These are phyloP conservation scores for Pachypanchax playfairii DNA, from an alignment of 2,113 vertebrate genomes.

Conservation along the genomic window DNA sequence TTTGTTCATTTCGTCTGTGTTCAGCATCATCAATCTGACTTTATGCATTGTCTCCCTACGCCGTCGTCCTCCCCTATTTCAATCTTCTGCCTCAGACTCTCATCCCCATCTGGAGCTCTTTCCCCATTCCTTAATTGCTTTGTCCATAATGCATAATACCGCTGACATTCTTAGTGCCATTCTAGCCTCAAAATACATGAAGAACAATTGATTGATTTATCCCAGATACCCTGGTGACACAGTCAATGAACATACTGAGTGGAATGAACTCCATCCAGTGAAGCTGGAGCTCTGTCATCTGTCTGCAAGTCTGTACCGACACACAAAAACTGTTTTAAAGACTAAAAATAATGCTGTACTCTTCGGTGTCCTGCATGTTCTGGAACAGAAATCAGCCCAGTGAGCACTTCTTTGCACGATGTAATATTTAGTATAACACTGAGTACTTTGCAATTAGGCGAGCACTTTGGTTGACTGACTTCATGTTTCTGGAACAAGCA, in stretches of 20 bases:
- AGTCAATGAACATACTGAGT: slow-evolving; percentile 48
- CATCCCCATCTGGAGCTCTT: slow-evolving; percentile 20
- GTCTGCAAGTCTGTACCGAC: not conserved
- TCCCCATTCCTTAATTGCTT: slow-evolving; percentile 57
- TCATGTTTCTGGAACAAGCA: slow-evolving; percentile 9
- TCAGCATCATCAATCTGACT: slow-evolving; percentile 48
- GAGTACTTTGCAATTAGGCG: slow-evolving; percentile 24
- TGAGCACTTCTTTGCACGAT: slow-evolving; percentile 30
- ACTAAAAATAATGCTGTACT: slow-evolving; percentile 53
- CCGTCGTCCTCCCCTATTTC: slow-evolving; percentile 28
- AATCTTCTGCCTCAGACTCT: slow-evolving; percentile 36
- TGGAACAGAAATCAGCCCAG: slow-evolving; percentile 41
- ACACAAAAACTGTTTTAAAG: slow-evolving; percentile 36
- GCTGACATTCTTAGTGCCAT: slow-evolving; percentile 36
- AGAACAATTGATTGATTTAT: slow-evolving; percentile 56
- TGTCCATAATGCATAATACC: slow-evolving; percentile 60
- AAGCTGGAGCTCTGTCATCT: slow-evolving; percentile 6
- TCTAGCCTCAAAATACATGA: slow-evolving; percentile 40
- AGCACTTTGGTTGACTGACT: slow-evolving; percentile 13
- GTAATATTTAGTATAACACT: slow-evolving; percentile 33
- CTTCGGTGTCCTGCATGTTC: slow-evolving; percentile 36
- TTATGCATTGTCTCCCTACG: slow-evolving; percentile 26
- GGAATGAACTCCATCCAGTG: slow-evolving; percentile 45
- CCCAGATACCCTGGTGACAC: slow-evolving; percentile 46
- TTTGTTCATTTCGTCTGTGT: slow-evolving; percentile 36